Percentiles rank a stretch among this genome's conserved stretches.
Evolutionary conservation across 2,113 vertebrate genomes (phyloP).

Genomic region (Sylvilagus bachmani): DNA sequence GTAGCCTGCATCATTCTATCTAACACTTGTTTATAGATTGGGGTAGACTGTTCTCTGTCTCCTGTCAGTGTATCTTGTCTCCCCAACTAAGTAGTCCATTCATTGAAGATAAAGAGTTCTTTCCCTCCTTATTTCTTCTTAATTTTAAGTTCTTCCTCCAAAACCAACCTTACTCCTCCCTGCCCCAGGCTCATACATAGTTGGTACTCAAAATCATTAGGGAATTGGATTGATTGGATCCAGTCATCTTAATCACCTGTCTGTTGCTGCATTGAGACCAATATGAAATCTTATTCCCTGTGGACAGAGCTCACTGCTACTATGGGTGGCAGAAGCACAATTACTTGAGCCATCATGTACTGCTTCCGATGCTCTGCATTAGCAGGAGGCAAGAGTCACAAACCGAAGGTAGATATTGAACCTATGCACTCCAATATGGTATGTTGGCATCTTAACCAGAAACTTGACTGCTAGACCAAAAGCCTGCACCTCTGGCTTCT

Average conservation of each 20-base stretch:
- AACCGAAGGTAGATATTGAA: no score
- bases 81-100: not conserved
- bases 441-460: no score
- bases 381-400: no score
- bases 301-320: not conserved
- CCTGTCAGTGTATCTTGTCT: not conserved
- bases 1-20: not conserved
- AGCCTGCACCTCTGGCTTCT: slow-evolving; percentile 24
- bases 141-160: not conserved
- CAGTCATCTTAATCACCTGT: not conserved
- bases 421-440: no score
- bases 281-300: slow-evolving; percentile 16
- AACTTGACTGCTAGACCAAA: no score
- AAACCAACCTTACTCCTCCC: not conserved
- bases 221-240: not conserved
- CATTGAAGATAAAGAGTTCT: not conserved
- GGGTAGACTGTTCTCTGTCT: not conserved
- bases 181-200: not conserved
- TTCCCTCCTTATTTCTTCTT: not conserved
- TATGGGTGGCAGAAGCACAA: no score
- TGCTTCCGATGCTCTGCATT: no score
- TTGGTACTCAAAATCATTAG: not conserved
- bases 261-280: not conserved
- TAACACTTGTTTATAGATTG: not conserved
- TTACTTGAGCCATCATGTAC: no score